These are phyloP conservation scores for Sparidentex hasta DNA, from an alignment of 2,797 vertebrate species.

Conservation along the genomic window DNA sequence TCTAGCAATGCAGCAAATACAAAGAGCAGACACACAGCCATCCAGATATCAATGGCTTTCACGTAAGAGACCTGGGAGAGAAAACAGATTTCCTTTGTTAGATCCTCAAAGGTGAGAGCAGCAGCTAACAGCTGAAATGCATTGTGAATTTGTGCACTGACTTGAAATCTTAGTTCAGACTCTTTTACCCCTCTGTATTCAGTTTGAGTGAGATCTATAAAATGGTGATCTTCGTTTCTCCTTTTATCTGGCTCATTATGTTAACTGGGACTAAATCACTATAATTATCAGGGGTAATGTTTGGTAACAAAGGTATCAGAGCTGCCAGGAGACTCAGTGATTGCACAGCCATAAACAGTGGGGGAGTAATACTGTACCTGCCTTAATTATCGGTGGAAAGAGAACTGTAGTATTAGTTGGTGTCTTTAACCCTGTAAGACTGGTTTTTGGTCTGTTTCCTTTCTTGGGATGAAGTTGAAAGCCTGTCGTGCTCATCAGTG, in stretches of 20 bases:
- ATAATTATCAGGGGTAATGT: slow-evolving; percentile 48
- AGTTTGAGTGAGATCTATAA: slow-evolving; percentile 7
- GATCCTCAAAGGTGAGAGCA: slow-evolving; percentile 41
- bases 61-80: slow-evolving; percentile 94
- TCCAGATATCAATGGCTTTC: slow-evolving; percentile 99
- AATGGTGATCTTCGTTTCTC: background rate
- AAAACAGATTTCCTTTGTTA: slow-evolving; percentile 57
- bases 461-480: slow-evolving; percentile 49
- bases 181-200: background rate
- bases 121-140: slow-evolving; percentile 25
- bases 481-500: slow-evolving; percentile 39
- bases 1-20: slow-evolving; percentile 98
- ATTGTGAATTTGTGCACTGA: slow-evolving; percentile 24
- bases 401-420: slow-evolving; percentile 14
- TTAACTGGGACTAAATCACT: slow-evolving; percentile 43
- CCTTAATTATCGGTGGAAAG: slow-evolving; percentile 33
- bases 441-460: slow-evolving; percentile 44
- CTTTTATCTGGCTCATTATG: slow-evolving; percentile 20
- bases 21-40: slow-evolving; percentile 99
- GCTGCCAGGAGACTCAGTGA: slow-evolving; percentile 34
- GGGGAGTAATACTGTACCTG: slow-evolving; percentile 55
- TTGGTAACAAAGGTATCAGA: slow-evolving; percentile 49
- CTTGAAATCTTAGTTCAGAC: background rate
- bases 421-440: slow-evolving; percentile 18
- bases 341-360: slow-evolving; percentile 23